A percentile compares a stretch with the other conserved stretches of the same genome.
These are phyloP conservation scores for Pseudochirops cupreus DNA, from an alignment of 2,797 vertebrate genomes.

Conservation along the genomic window DNA sequence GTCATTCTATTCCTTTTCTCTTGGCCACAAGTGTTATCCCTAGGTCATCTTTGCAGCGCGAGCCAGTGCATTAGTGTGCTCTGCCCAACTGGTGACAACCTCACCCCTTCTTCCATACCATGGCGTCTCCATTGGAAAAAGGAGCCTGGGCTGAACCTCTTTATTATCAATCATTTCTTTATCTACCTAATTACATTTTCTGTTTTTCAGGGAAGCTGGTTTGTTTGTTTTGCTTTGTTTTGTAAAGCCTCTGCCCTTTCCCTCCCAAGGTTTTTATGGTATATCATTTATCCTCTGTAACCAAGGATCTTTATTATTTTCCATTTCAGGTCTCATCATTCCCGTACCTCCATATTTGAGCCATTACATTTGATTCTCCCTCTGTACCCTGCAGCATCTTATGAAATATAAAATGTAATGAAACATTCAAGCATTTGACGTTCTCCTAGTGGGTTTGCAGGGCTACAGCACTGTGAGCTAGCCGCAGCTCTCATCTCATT, in stretches of 20 bases:
- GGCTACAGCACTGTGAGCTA: conserved; percentile 71
- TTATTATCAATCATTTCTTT: conserved; percentile 17
- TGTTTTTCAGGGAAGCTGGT: background rate
- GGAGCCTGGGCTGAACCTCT: background rate
- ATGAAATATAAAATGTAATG: conserved; percentile 87
- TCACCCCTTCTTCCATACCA: background rate
- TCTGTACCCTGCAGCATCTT: conserved; percentile 80
- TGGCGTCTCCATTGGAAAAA: background rate
- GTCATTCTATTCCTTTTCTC: background rate
- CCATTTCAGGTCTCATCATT: conserved; percentile 69
- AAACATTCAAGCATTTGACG: conserved; percentile 83
- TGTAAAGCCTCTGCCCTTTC: background rate
- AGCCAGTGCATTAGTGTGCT: background rate
- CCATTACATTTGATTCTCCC: conserved; percentile 81
- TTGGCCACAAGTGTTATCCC: background rate
- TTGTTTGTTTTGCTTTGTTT: conserved; percentile 40
- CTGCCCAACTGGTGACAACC: background rate
- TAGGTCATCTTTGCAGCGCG: background rate
- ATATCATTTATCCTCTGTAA: conserved; percentile 61
- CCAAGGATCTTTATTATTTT: conserved; percentile 67
- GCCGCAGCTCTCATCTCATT: conserved; percentile 82
- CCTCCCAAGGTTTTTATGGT: conserved; percentile 51
- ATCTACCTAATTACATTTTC: conserved; percentile 44
- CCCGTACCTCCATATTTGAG: conserved; percentile 79
- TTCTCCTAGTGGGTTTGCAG: conserved; percentile 81